Evolutionary conservation across 2,888 invertebrate genomes (phyloP), one percentile per base, ranked within the genome.

Genomic region (Kuschelorhynchus macadamiae): DNA sequence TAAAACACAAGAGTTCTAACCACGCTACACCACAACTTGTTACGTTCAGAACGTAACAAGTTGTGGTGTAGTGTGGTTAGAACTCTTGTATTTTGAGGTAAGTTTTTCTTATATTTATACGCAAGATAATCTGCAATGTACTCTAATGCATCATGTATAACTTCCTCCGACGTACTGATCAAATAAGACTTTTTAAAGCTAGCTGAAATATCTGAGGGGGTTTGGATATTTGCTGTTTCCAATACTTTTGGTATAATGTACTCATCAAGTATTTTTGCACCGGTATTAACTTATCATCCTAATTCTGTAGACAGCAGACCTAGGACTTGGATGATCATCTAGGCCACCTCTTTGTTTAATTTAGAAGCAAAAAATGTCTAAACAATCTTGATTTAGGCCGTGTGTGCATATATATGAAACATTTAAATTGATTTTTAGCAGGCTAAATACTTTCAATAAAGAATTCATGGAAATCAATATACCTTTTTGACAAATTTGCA

Each of bases 51-150:
- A n/a, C n/a, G n/a, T n/a, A n/a, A n/a, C n/a, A n/a, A n/a, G n/a
- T n/a, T n/a, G n/a, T n/a, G n/a, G n/a, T n/a, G n/a, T n/a, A n/a
- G n/a, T n/a, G n/a, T n/a, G n/a, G n/a, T n/a, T n/a, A n/a, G n/a
- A n/a, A n/a, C n/a, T n/a, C n/a, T n/a, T n/a, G n/a, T n/a, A n/a
- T n/a, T n/a, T n/a, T n/a, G n/a, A n/a, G n/a, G n/a, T n/a, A n/a
- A 25, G 25, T 3, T 7, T 25, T 25, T 25, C 25, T 25, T 25
- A 25, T 25, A 25, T 7, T 25, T 7, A 7, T 25, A 25, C 4
- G 32, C 52, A 9, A 52, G 12, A 18, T 52, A 52, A 14, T 30
- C 52, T 18, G 52, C 52, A 52, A 52, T 52, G 17, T 52, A 52
- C 21, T 52, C 52, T 12, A 52, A 25, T 11, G 52, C 52, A 52